A percentile compares a stretch with the other conserved stretches of the same genome.
Evolutionary conservation across 1,140 invertebrate species (phyloP).

Genomic region (Phymorhynchus buccinoides): DNA sequence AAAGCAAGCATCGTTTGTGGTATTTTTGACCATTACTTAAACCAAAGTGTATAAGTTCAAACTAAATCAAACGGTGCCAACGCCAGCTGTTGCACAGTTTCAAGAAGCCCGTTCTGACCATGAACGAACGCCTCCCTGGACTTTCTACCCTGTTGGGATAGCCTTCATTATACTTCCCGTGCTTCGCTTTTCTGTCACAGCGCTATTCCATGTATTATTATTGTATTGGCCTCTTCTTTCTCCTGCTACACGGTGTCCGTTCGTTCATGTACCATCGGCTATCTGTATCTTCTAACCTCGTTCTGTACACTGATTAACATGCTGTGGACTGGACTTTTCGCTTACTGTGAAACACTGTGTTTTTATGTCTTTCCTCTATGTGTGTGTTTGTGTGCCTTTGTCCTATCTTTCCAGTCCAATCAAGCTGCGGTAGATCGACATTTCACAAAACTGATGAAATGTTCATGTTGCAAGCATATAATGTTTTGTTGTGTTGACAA

Average conservation of each 20-base stretch:
- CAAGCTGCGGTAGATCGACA: neutral
- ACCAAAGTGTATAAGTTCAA: no score
- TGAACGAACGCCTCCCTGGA: neutral
- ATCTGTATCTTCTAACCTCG: constrained; percentile 14
- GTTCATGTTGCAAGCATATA: neutral
- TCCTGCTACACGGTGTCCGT: constrained; percentile 6
- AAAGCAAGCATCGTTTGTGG: no score
- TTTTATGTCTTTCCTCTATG: neutral
- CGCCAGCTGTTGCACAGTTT: constrained; percentile 5
- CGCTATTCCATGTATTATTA: constrained; percentile 7
- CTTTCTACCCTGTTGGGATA: neutral
- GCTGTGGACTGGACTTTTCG: constrained; percentile 6
- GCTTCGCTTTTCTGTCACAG: neutral
- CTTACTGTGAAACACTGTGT: neutral
- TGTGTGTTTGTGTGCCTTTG: neutral
- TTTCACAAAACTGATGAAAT: neutral
- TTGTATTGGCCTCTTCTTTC: neutral
- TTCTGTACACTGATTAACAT: constrained; percentile 9
- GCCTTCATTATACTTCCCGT: constrained; percentile 3
- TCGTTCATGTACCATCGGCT: neutral
- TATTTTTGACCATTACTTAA: no score
- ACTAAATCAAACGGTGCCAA: neutral
- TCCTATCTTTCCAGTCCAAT: neutral
- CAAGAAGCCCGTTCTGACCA: constrained; percentile 7
- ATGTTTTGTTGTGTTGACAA: neutral